Evolutionary conservation across 2,888 invertebrate species (phyloP).

Genomic region (Plusia festucae): DNA sequence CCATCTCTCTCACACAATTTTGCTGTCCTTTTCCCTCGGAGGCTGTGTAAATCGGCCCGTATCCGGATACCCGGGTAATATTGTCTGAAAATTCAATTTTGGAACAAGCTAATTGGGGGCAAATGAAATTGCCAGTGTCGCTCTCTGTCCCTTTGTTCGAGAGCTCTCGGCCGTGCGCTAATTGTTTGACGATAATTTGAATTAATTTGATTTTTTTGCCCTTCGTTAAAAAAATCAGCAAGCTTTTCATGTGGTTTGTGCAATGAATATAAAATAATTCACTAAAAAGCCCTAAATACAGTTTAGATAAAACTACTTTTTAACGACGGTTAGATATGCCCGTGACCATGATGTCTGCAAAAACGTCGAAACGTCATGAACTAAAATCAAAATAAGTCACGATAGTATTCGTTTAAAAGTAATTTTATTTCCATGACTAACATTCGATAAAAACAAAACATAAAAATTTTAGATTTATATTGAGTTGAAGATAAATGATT

Average conservation of each 20-base stretch:
- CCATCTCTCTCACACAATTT: constrained; percentile 59
- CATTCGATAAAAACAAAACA: too few species aligned
- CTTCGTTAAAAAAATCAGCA: constrained; percentile 15
- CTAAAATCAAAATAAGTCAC: too few species aligned
- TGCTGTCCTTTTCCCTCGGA: constrained; percentile 71
- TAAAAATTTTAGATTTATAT: too few species aligned
- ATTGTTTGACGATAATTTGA: constrained; percentile 82
- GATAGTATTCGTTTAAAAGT: too few species aligned
- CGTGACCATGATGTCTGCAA: too few species aligned
- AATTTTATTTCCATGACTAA: too few species aligned
- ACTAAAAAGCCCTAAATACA: too few species aligned
- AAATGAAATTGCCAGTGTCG: constrained; percentile 85
- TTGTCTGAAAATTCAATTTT: constrained; percentile 87
- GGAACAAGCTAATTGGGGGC: constrained; percentile 82
- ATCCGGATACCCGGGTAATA: constrained; percentile 85
- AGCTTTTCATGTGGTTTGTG: constrained; percentile 10
- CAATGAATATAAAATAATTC: background rate
- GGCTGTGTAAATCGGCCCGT: constrained; percentile 83
- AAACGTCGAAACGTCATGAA: too few species aligned
- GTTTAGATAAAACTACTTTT: too few species aligned
- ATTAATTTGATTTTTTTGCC: constrained; percentile 76
- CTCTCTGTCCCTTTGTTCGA: constrained; percentile 79
- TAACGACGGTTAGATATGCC: too few species aligned
- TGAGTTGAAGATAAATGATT: background rate
- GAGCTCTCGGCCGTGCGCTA: constrained; percentile 74